A percentile compares a stretch with the other conserved stretches of the same genome.
phyloP scores from a whole-genome alignment of 2,113 vertebrate species.

The Cyphomyrus discorhynchus region DNA sequence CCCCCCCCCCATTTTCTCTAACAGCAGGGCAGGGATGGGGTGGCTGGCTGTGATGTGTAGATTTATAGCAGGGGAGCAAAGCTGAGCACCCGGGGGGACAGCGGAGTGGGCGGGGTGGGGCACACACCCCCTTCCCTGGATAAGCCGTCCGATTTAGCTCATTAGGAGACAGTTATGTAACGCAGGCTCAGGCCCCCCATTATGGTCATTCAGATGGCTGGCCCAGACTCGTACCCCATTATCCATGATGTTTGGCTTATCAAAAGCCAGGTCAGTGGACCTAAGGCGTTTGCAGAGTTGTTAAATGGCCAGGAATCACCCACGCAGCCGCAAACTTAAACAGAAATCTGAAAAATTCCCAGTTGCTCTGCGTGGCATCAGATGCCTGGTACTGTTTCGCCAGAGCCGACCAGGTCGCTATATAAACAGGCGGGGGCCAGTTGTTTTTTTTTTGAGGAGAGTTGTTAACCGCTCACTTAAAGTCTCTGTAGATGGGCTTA shows the following conservation, averaged over 20 bases:
- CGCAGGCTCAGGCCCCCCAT: not conserved
- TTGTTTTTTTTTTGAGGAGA: not conserved
- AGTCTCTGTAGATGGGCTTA: not conserved
- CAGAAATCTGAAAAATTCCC: not conserved
- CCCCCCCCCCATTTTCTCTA: not conserved
- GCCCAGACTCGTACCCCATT: not conserved
- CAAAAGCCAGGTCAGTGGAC: not conserved
- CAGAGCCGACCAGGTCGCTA: not conserved
- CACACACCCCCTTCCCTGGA: slow-evolving; percentile 8
- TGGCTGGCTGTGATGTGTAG: slow-evolving; percentile 19
- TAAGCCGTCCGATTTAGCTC: slow-evolving; percentile 12
- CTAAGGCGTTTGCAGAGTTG: not conserved
- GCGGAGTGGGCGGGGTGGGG: slow-evolving; percentile 42
- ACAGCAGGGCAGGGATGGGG: not conserved
- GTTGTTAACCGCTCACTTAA: not conserved
- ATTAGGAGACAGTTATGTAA: slow-evolving; percentile 17
- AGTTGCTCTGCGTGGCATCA: not conserved
- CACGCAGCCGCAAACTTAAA: not conserved
- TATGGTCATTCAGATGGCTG: not conserved
- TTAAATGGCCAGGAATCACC: not conserved
- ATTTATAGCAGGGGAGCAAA: slow-evolving; percentile 54
- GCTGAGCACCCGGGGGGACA: not conserved
- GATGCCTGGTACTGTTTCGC: not conserved
- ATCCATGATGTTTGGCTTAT: not conserved
- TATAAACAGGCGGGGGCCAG: not conserved